phyloP scores from a whole-genome alignment of 2,797 vertebrate genomes.

The Rhynchotus rufescens region DNA sequence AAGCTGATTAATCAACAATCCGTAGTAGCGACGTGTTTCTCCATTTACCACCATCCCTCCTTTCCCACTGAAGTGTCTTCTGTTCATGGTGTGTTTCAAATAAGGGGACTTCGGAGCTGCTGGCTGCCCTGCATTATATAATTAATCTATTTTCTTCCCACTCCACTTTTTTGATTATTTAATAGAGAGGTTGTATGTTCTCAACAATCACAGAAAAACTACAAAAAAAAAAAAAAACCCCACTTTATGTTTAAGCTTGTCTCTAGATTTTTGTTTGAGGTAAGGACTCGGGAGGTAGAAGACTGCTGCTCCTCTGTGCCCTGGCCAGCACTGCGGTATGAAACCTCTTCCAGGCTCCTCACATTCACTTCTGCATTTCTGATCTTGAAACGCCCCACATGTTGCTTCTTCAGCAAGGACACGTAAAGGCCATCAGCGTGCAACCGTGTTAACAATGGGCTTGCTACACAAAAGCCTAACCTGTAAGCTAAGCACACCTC shows the following conservation, averaged over 20 bases:
- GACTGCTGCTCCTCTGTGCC: not conserved
- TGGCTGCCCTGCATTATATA: not conserved
- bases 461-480: not conserved
- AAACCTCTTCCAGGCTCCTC: not conserved
- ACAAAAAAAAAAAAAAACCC: not conserved
- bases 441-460: not conserved
- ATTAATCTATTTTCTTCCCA: not conserved
- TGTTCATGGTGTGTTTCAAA: not conserved
- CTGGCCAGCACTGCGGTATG: not conserved
- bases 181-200: not conserved
- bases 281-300: not conserved
- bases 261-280: not conserved
- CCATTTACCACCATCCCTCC: not conserved
- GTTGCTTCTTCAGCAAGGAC: not conserved
- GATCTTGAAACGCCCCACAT: not conserved
- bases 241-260: not conserved
- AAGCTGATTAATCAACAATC: not conserved
- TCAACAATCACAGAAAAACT: not conserved
- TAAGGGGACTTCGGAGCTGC: not conserved
- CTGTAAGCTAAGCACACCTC: not conserved
- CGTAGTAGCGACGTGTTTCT: not conserved
- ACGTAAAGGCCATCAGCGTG: not conserved
- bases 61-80: not conserved
- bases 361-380: not conserved
- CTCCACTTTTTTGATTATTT: not conserved